Evolutionary conservation across 2,888 invertebrate species (phyloP).

Genomic region (Acrobasis suavella): DNA sequence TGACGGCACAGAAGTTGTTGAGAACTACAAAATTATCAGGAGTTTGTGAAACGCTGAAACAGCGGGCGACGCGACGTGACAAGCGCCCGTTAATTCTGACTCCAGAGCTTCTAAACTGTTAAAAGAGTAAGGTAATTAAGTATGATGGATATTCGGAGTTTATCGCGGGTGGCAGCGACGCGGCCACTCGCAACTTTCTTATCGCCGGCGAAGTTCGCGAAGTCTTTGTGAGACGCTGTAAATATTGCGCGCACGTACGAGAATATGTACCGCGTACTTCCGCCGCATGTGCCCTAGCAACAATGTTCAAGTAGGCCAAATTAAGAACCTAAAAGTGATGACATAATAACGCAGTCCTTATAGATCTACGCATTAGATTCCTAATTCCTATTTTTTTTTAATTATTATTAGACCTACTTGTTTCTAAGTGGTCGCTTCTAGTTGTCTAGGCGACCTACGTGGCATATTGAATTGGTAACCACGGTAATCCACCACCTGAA

Average conservation of each 20-base stretch:
- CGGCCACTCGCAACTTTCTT: conserved; percentile 64
- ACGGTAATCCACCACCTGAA: too few relatives aligned
- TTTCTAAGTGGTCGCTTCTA: too few relatives aligned
- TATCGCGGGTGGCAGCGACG: conserved; percentile 66
- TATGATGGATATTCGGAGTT: conserved; percentile 77
- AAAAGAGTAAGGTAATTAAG: conserved; percentile 76
- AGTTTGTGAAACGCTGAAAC: conserved; percentile 55
- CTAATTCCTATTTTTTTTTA: too few relatives aligned
- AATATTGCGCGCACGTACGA: conserved; percentile 42
- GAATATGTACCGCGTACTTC: conserved; percentile 14
- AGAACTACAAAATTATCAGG: conserved; percentile 50
- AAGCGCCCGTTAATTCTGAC: conserved; percentile 65
- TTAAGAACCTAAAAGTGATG: not conserved
- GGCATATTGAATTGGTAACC: too few relatives aligned
- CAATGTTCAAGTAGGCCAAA: not conserved
- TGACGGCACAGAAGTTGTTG: conserved; percentile 33
- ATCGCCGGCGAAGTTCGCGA: conserved; percentile 61
- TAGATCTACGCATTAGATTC: too few relatives aligned
- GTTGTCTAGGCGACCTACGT: too few relatives aligned
- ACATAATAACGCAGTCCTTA: too few relatives aligned
- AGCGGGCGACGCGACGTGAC: conserved; percentile 53
- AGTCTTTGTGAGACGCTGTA: conserved; percentile 51
- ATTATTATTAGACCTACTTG: too few relatives aligned
- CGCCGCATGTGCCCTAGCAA: not conserved
- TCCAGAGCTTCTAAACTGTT: conserved; percentile 66